Evolutionary conservation across 2,113 vertebrate species (phyloP).

Genomic region (Neoarius graeffei): DNA sequence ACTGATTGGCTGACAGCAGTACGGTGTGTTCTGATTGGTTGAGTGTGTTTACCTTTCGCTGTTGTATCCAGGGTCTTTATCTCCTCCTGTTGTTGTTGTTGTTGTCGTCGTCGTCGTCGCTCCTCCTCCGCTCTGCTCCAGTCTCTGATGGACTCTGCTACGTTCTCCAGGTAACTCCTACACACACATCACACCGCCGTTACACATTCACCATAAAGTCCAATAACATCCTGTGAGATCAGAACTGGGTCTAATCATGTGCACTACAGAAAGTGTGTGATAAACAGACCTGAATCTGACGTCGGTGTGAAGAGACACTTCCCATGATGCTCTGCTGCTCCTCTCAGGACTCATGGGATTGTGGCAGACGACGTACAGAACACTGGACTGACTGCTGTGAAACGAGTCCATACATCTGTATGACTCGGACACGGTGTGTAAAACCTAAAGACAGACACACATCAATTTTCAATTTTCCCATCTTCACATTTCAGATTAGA

Average conservation of each 20-base stretch:
- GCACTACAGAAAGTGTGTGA: not conserved
- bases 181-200: not conserved
- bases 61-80: conserved; percentile 39
- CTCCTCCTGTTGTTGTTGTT: conserved; percentile 58
- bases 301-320: conserved; percentile 81
- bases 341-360: conserved; percentile 80
- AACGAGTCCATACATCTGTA: conserved; percentile 83
- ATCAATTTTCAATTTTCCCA: not conserved
- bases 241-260: not conserved
- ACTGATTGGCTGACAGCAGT: not conserved
- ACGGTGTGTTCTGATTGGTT: not conserved
- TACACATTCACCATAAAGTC: not conserved
- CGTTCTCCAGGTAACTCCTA: conserved; percentile 85
- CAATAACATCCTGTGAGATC: not conserved
- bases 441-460: conserved; percentile 73
- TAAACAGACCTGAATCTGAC: conserved; percentile 85
- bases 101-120: conserved; percentile 71
- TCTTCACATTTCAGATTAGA: not conserved
- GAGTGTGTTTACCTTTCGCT: conserved; percentile 39
- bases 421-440: conserved; percentile 75
- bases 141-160: conserved; percentile 76
- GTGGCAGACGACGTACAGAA: conserved; percentile 83
- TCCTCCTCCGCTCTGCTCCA: conserved; percentile 82
- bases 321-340: conserved; percentile 79
- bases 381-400: conserved; percentile 76